Percentiles rank a stretch among this genome's conserved stretches.
phyloP scores from a whole-genome alignment of 64 coral and sea anemone genomes.

The Montipora cactus region DNA sequence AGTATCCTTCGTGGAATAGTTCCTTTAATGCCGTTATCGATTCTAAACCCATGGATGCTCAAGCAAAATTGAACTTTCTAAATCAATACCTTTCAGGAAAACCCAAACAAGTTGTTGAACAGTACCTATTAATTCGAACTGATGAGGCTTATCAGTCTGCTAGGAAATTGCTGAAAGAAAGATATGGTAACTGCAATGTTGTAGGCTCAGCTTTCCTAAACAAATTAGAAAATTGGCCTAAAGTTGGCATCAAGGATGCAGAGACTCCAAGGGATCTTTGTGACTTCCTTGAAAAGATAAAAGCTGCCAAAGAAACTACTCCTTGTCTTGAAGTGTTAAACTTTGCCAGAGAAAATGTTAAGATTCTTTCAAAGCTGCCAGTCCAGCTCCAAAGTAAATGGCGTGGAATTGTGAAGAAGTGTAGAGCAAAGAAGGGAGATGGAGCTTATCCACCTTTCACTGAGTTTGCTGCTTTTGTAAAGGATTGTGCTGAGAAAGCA shows the following conservation, averaged over 20 bases:
- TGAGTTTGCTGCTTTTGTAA: no score
- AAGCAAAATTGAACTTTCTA: conserved; percentile 23
- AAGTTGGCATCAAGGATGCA: conserved; percentile 39
- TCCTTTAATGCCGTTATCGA: conserved; percentile 27
- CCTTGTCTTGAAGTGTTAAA: no score
- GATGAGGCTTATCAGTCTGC: conserved; percentile 48
- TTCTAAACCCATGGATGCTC: conserved; percentile 10
- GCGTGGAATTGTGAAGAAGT: no score
- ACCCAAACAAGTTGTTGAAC: conserved; percentile 34
- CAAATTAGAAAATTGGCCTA: conserved; percentile 70
- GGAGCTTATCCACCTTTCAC: no score
- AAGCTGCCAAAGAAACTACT: no score
- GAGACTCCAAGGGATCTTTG: conserved; percentile 21
- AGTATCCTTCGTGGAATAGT: conserved; percentile 50
- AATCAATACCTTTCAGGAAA: conserved; percentile 23
- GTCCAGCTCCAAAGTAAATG: no score
- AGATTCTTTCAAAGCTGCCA: no score
- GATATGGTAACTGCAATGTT: background rate
- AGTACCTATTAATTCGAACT: conserved; percentile 49
- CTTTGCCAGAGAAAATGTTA: no score
- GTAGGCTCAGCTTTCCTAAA: conserved; percentile 40
- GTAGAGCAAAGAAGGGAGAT: no score
- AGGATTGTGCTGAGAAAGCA: no score
- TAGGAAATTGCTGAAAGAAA: conserved; percentile 31
- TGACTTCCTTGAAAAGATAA: conserved; percentile 37